Evolutionary conservation across 2,113 vertebrate genomes (phyloP).

Genomic region (Amphilophus citrinellus): DNA sequence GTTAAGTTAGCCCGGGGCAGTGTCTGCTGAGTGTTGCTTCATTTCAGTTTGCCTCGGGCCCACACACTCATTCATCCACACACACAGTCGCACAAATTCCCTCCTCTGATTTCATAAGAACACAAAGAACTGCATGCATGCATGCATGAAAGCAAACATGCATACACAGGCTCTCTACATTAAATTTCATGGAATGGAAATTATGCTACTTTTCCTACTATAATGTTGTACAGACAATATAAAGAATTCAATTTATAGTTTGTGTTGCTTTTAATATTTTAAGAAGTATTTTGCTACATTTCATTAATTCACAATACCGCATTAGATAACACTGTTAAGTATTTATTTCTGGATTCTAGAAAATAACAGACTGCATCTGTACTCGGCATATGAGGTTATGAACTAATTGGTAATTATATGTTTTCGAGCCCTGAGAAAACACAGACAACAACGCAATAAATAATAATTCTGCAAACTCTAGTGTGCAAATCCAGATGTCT

Average conservation of each 20-base stretch:
- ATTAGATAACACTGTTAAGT: not conserved
- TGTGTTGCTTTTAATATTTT: not conserved
- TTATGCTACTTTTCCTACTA: not conserved
- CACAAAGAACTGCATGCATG: conserved; percentile 4
- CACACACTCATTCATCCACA: conserved; percentile 19
- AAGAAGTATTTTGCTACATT: conserved; percentile 2
- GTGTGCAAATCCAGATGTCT: conserved; percentile 9
- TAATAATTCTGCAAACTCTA: conserved; percentile 5
- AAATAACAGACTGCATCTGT: conserved; percentile 20
- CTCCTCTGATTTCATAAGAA: not conserved
- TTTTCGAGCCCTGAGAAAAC: conserved; percentile 9
- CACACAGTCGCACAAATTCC: conserved; percentile 1
- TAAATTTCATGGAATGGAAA: not conserved
- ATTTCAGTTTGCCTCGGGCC: conserved; percentile 67
- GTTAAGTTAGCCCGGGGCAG: conserved; percentile 60
- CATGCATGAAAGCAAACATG: not conserved
- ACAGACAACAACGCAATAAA: not conserved
- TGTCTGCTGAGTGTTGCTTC: conserved; percentile 61
- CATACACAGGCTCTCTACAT: not conserved
- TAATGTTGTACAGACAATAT: not conserved
- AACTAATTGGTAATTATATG: conserved; percentile 46
- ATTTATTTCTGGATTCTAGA: conserved; percentile 2
- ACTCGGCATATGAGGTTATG: conserved; percentile 27
- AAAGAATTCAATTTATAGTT: not conserved
- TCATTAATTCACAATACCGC: not conserved